Percentiles rank a stretch among this genome's conserved stretches.
Conservation (phyloP, 2,113 vertebrate genomes). For the Cyphomyrus plagiostoma region DNA sequence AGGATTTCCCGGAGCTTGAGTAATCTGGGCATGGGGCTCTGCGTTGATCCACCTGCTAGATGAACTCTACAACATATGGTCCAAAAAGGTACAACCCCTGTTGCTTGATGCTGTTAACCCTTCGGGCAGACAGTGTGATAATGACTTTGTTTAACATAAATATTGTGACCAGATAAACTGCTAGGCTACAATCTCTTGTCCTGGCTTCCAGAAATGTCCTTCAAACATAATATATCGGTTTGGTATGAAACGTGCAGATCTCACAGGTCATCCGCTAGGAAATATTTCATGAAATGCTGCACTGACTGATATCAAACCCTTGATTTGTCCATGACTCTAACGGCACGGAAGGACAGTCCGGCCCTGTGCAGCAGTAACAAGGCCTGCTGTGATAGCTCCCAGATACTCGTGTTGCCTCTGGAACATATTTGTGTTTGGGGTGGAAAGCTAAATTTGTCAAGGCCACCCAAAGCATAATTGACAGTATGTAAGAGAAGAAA, state of each 20-base stretch:
- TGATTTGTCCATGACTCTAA: not conserved
- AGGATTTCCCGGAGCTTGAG: not conserved
- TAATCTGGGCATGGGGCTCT: not conserved
- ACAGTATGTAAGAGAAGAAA: not conserved
- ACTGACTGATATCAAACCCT: not conserved
- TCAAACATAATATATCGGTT: not conserved
- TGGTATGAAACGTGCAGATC: not conserved
- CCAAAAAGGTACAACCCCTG: not conserved
- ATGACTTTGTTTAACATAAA: not conserved
- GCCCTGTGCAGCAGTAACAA: not conserved
- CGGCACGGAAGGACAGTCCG: not conserved
- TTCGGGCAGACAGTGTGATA: not conserved
- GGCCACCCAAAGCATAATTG: constrained; percentile 12
- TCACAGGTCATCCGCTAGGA: not conserved
- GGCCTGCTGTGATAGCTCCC: not conserved
- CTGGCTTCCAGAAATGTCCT: not conserved
- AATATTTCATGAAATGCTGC: not conserved
- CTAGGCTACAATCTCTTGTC: not conserved
- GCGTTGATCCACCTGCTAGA: not conserved
- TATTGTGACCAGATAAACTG: not conserved
- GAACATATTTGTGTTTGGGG: not conserved
- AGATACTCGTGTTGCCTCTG: not conserved
- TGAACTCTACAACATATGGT: not conserved
- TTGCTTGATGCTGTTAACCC: not conserved
- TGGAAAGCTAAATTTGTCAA: constrained; percentile 17